Base-by-base conservation (phyloP, 2,888 invertebrate genomes). In the Tetheella fluctuosa region DNA sequence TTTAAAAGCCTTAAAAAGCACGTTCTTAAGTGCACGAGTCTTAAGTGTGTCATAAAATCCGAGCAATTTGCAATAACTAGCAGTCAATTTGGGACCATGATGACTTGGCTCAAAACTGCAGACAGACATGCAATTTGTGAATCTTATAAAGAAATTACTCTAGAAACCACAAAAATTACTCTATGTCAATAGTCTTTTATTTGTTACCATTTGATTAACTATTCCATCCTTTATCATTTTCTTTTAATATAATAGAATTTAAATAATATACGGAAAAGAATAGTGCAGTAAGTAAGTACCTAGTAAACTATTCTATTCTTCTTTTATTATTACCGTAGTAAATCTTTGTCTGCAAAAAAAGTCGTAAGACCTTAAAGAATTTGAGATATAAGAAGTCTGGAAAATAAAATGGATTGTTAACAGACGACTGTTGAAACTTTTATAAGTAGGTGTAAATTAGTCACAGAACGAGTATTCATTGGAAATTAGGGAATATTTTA, bases 401-500 rank as follows among this genome's bases (percentile, higher is more conserved):
- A 39, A 39, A 39, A 60, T 60, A 60, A 69, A 63, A 55, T 34
- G 13, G 48, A 62, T 58, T 53, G n/a, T 39, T 39, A n/a, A n/a
- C n/a, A 48, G 42, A 20, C 17, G 42, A 48, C 48, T 10, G 48
- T 48, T 20, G n/a, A 48, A 48, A 48, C 48, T 20, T 48, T 48
- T 48, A 20, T 48, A 48, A 20, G 48, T 48, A 10, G 10, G 65
- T 65, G 69, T 71, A 69, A 69, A 68, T 71, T 69, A 69, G 68
- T 69, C 67, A 42, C 62, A 60, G 59, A 68, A 64, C 64, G 66
- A 68, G 65, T 69, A 69, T 69, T 71, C 67, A 67, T 69, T 71
- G 66, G 66, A 68, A 69, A 68, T 68, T 67, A 65, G 65, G 66
- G 69, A 67, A 71, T 68, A 69, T 71, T 69, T 71, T 64, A 68